Evolutionary conservation across 2,888 invertebrate species (phyloP), one percentile per base, ranked within the genome.

Genomic region (Xestia sexstrigata): DNA sequence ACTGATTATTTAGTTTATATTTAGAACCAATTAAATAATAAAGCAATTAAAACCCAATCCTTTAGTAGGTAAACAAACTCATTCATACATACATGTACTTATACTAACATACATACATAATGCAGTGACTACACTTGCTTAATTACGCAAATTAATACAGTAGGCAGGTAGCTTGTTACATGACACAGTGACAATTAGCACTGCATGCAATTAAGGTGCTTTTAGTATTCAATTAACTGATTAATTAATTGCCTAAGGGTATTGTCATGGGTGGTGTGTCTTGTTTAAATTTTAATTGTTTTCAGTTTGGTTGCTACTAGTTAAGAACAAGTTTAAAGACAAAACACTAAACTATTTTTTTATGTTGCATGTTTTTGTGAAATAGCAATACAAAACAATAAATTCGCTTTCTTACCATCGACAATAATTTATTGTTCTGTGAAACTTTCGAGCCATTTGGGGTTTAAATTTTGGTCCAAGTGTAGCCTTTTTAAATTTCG

Each of bases 81-180:
- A 49, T 39, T 47, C 45, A 79, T 74, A 73, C 55, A 74, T 49
- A 20, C 45, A 60, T 60, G 39, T 70, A 67, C 42, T n/a, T 65
- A 62, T 70, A 23, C 79, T 65, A 30, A 71, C 66, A 70, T 55
- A 72, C 58, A 63, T 73, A 72, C 58, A 45, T 79, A 75, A 76
- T 81, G 62, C 80, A 75, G 52, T 65, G 70, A 75, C 70, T 71
- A 42, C 45, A 30, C 70, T 55, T 70, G 74, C 52, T 67, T 73
- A 72, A 79, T 78, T 87, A 82, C 17, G 75, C 79, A 81, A 88
- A 87, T 88, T 88, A 78, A 88, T 84, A 74, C 81, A 74, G 85
- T 78, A 78, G 62, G 62, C 70, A 68, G 35, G 55, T 73, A 72
- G 63, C 68, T 70, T 45, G 62, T 83, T 58, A 76, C 77, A 80